These are phyloP conservation scores for Pipistrellus nathusii DNA, from an alignment of 2,797 vertebrate genomes.

Conservation along the genomic window DNA sequence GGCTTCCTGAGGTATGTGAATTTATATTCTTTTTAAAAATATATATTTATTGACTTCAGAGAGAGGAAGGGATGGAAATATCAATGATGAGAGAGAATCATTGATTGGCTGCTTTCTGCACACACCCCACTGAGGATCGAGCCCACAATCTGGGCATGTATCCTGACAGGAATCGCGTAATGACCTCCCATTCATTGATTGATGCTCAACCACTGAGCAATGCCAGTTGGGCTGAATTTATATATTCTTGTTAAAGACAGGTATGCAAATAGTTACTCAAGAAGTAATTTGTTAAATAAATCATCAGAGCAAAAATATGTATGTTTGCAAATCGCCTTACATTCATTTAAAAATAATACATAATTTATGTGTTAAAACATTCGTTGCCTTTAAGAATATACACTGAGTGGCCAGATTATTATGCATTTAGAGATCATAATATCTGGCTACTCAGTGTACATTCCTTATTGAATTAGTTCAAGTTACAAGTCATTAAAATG, in stretches of 20 bases:
- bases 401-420: too few species aligned
- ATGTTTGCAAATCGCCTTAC: not conserved
- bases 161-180: too few species aligned
- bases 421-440: too few species aligned
- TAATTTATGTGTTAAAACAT: constrained; percentile 6
- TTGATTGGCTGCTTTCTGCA: too few species aligned
- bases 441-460: not conserved
- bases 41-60: too few species aligned
- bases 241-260: constrained; percentile 32
- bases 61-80: too few species aligned
- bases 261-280: constrained; percentile 18
- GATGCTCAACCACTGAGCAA: too few species aligned
- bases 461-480: constrained; percentile 11
- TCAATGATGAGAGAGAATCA: too few species aligned
- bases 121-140: too few species aligned
- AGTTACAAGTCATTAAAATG: constrained; percentile 47
- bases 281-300: constrained; percentile 35
- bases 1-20: not conserved
- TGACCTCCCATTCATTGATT: too few species aligned
- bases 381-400: not conserved
- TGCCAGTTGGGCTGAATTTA: not conserved
- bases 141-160: too few species aligned
- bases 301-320: constrained; percentile 5
- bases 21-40: not conserved
- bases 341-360: constrained; percentile 24